phyloP scores from a whole-genome alignment of 2,888 invertebrate species.

The Tipula unca region DNA sequence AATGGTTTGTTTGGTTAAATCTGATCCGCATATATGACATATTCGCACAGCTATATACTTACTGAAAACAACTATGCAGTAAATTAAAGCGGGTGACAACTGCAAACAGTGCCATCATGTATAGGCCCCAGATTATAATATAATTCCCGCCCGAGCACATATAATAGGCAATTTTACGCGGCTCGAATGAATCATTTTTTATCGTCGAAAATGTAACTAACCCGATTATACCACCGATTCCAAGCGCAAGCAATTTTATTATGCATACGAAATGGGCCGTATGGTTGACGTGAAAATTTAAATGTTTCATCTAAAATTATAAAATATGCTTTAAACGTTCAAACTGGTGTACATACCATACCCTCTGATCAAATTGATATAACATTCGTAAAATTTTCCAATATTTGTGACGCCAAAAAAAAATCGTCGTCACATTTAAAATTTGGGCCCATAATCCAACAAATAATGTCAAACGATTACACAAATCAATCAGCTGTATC shows the following conservation, averaged over 20 bases:
- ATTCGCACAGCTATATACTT: too few relatives aligned
- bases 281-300: not conserved
- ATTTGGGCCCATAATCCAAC: not conserved
- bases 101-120: not conserved
- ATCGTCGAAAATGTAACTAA: not conserved
- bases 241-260: not conserved
- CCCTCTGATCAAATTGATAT: not conserved
- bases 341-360: too few relatives aligned
- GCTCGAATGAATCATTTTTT: not conserved
- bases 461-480: not conserved
- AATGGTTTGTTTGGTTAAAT: too few relatives aligned
- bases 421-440: not conserved
- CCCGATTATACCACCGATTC: too few relatives aligned
- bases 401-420: not conserved
- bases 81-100: not conserved
- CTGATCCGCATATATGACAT: too few relatives aligned
- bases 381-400: not conserved
- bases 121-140: not conserved
- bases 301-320: not conserved
- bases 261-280: not conserved
- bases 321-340: not conserved
- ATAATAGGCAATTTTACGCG: not conserved
- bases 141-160: not conserved
- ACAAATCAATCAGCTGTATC: not conserved
- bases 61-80: not conserved